Percentiles rank a stretch among this genome's conserved stretches.
phyloP scores from a whole-genome alignment of 2,797 vertebrate species.

The Sylvia borin region DNA sequence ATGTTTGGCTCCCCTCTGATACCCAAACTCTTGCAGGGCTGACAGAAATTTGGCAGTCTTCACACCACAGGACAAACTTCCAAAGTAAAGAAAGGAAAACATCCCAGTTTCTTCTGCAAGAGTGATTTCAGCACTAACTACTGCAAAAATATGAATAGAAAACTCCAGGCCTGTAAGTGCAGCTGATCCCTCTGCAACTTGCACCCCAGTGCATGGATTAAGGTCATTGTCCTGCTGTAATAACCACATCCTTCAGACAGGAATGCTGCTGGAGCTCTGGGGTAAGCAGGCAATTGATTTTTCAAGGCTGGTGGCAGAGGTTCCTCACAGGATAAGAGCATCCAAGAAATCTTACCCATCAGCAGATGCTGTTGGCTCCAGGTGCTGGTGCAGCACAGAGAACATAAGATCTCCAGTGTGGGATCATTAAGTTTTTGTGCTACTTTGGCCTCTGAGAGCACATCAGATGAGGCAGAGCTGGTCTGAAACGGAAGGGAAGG shows the following conservation, averaged over 20 bases:
- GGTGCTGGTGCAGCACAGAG: not conserved
- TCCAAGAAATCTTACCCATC: not conserved
- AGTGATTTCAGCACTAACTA: not conserved
- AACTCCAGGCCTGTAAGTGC: not conserved
- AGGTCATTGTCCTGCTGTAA: not conserved
- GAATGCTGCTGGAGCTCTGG: not conserved
- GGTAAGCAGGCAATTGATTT: not conserved
- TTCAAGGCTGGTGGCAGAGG: not conserved
- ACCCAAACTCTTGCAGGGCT: not conserved
- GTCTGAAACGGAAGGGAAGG: not conserved
- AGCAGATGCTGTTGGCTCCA: rapidly evolving
- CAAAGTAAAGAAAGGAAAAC: not conserved
- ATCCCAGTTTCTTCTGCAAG: not conserved
- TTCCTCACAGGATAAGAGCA: not conserved
- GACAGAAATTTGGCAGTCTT: not conserved
- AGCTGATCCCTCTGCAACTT: not conserved
- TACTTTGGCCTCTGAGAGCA: not conserved
- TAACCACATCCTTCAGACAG: not conserved
- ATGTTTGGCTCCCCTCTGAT: not conserved
- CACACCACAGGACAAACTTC: not conserved
- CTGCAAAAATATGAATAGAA: not conserved
- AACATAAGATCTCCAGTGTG: not conserved
- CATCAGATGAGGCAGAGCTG: not conserved
- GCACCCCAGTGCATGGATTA: not conserved
- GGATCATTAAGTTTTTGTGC: not conserved